A percentile compares a stretch with the other conserved stretches of the same genome.
These are phyloP conservation scores for Eudorcas thomsonii DNA, from an alignment of 2,113 vertebrate species.

Conservation along the genomic window DNA sequence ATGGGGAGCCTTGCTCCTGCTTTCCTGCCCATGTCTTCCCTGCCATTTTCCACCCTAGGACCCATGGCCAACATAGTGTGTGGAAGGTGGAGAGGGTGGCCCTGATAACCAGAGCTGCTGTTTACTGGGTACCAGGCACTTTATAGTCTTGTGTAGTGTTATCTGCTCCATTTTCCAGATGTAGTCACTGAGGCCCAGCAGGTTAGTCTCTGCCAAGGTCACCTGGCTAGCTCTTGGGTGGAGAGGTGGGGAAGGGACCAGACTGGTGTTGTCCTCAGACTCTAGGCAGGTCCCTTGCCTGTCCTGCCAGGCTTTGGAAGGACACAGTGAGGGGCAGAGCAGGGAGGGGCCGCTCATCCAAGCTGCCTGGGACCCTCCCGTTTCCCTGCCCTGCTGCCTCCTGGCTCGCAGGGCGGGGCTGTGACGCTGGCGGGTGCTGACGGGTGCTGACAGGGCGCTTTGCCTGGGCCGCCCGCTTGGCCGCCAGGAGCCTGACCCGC, in stretches of 20 bases:
- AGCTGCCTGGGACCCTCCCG: not conserved
- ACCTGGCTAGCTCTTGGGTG: not conserved
- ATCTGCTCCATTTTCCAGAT: slow-evolving; percentile 24
- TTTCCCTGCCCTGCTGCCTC: not conserved
- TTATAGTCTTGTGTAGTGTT: not conserved
- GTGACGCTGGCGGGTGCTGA: not conserved
- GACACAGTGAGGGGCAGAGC: not conserved
- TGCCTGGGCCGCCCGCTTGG: not conserved
- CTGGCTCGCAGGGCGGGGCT: not conserved
- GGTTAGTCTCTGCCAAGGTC: not conserved
- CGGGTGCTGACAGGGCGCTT: slow-evolving; percentile 4
- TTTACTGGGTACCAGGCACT: not conserved
- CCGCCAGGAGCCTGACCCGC: not conserved
- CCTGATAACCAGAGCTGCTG: not conserved
- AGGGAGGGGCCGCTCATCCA: not conserved
- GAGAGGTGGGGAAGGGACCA: not conserved
- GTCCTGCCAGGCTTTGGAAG: not conserved
- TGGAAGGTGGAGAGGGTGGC: not conserved
- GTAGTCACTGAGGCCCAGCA: not conserved
- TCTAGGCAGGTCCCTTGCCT: not conserved
- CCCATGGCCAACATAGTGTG: not conserved
- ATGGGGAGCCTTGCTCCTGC: not conserved
- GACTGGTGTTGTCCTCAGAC: not conserved
- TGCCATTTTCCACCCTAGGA: not conserved
- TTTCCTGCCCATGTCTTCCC: not conserved